These are phyloP conservation scores for Aphaenogaster ashmeadi DNA, from an alignment of 1,140 invertebrate genomes.

Conservation along the genomic window DNA sequence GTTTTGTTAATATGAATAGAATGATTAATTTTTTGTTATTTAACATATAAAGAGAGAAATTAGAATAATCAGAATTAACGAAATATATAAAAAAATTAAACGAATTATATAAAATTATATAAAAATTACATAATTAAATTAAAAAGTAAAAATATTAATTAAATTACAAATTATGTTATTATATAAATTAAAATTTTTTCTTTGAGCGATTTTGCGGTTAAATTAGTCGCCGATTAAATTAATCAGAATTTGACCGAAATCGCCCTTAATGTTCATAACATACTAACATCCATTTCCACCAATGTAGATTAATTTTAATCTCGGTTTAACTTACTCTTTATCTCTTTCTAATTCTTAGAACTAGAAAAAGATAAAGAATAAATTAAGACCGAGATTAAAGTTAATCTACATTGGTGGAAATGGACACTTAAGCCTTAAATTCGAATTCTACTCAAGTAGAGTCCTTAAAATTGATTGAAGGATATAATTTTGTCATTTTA, in stretches of 20 bases:
- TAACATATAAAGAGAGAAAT: not conserved
- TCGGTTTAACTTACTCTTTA: no score
- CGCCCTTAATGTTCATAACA: not conserved
- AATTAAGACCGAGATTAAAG: no score
- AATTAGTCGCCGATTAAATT: not conserved
- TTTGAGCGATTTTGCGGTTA: not conserved
- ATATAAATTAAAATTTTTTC: not conserved
- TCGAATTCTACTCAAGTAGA: not conserved
- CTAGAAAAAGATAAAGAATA: no score
- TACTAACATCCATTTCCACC: no score
- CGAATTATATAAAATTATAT: no score
- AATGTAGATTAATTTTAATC: no score
- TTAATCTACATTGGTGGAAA: no score
- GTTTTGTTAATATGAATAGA: not conserved
- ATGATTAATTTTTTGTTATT: not conserved
- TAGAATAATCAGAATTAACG: not conserved
- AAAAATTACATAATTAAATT: not conserved
- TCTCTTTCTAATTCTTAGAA: no score
- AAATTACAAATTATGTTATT: not conserved
- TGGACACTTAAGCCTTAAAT: not conserved
- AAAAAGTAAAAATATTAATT: not conserved
- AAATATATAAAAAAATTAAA: no score
- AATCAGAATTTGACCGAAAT: not conserved
- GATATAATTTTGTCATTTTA: not conserved
- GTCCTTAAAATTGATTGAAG: not conserved